phyloP scores from a whole-genome alignment of 1,140 invertebrate genomes.

The Paraescarpia echinospica region DNA sequence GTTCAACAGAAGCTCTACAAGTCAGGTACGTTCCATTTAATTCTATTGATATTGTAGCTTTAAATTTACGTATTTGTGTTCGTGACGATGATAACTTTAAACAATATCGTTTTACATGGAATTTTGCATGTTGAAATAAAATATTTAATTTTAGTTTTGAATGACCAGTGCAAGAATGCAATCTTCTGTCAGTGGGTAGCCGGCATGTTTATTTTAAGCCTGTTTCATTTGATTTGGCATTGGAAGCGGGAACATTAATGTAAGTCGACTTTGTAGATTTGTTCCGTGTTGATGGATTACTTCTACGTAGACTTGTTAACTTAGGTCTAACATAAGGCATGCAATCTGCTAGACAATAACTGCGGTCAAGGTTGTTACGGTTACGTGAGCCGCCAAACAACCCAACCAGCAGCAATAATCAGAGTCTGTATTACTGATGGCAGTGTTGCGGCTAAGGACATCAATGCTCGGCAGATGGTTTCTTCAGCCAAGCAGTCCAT shows the following conservation, averaged over 20 bases:
- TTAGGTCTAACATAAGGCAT: no score
- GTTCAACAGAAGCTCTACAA: conserved; percentile 54
- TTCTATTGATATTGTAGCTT: background rate
- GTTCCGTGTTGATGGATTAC: background rate
- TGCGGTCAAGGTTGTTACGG: background rate
- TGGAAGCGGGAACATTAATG: background rate
- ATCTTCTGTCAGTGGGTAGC: no score
- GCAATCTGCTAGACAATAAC: background rate
- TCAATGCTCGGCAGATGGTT: no score
- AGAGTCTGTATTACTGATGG: no score
- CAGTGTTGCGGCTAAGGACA: no score
- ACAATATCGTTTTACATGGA: background rate
- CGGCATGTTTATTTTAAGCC: no score
- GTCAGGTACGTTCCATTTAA: conserved; percentile 41
- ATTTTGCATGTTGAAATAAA: background rate
- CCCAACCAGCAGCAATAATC: no score
- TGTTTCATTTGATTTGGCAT: background rate
- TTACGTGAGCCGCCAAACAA: no score
- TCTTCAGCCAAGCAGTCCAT: no score
- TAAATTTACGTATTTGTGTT: background rate
- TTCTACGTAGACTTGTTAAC: background rate
- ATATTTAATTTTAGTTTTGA: no score
- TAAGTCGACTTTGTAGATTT: background rate
- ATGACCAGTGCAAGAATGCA: no score
- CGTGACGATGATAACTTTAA: background rate